Base-by-base conservation (phyloP, 2,888 invertebrate genomes). In the Cheilosia soror region DNA sequence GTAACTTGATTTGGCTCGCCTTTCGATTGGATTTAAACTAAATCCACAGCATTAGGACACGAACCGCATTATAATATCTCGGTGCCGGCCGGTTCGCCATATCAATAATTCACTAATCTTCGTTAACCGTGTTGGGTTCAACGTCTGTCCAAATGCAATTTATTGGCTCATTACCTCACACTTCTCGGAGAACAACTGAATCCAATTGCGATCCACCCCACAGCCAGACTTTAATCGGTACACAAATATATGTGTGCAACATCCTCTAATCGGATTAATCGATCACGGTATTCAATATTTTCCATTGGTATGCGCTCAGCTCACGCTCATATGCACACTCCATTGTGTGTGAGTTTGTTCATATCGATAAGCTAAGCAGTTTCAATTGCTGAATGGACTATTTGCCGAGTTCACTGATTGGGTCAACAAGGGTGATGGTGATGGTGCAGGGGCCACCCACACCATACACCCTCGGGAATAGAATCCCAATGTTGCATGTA, bases 221-320 rank as follows among this genome's bases (percentile, higher is more conserved):
- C 47, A 60, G 33, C 44, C 63, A 63, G 62, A 69, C 73, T 79
- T 80, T 84, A 84, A 84, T 76, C 84, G 75, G 47, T 66, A 66
- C 75, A 80, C 75, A 84, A 84, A 80, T 75, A 80, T 69, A 63
- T 71, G 75, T 71, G 75, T 80, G 69, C 65, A 84, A 71, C 84
- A 84, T 84, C 71, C 80, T 76, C 80, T 84, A 84, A 84, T 80
- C 84, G 75, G 84, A 84, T 84, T 80, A 84, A 80, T 84, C 80
- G 84, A 84, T 84, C 80, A 71, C 71, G 71, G 58, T 53, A 76
- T 84, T 84, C 80, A 84, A 84, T 80, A 84, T 84, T 84, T 84
- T 76, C 72, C 57, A 57, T 27, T 31, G 57, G 29, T 58, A 53
- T 31, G 2, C 11, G 15, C 44, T 6, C 44, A 15, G 44, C 37